Percentiles rank a stretch among this genome's conserved stretches.
Conservation (phyloP, 2,888 invertebrate species). For the Odiellus spinosus region DNA sequence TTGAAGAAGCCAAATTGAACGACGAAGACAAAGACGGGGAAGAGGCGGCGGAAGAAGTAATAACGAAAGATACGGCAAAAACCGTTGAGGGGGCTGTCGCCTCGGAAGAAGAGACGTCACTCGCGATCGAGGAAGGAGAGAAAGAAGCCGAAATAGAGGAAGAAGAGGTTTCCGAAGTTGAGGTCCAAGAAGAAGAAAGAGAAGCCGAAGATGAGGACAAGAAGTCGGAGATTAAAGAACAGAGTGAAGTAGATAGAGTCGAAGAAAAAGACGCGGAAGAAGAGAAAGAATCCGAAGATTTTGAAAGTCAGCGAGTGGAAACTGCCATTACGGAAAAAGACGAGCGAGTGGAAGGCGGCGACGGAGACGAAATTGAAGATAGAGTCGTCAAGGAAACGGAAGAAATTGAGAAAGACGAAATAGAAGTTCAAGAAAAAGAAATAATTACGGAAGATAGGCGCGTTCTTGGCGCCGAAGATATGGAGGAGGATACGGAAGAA, state of each 20-base stretch:
- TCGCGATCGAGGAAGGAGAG: conserved; percentile 3
- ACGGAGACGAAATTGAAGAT: neutral
- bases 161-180: conserved; percentile 6
- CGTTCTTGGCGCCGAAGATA: conserved; percentile 1
- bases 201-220: conserved; percentile 4
- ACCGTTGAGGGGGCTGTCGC: neutral
- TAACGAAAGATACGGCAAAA: conserved; percentile 8
- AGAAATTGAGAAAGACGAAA: neutral
- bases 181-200: conserved; percentile 6
- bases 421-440: neutral
- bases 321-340: conserved; percentile 6
- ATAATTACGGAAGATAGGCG: neutral
- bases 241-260: neutral
- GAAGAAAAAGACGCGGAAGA: conserved; percentile 1
- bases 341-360: conserved; percentile 6
- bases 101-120: conserved; percentile 4
- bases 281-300: conserved; percentile 1
- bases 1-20: neutral
- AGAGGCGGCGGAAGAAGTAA: neutral
- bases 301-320: conserved; percentile 4
- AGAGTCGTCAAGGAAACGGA: neutral
- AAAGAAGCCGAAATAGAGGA: conserved; percentile 1
- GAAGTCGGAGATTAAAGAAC: conserved; percentile 8
- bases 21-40: neutral
- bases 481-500: neutral